phyloP scores from a whole-genome alignment of 2,797 vertebrate species.

The Phoeniculus purpureus region DNA sequence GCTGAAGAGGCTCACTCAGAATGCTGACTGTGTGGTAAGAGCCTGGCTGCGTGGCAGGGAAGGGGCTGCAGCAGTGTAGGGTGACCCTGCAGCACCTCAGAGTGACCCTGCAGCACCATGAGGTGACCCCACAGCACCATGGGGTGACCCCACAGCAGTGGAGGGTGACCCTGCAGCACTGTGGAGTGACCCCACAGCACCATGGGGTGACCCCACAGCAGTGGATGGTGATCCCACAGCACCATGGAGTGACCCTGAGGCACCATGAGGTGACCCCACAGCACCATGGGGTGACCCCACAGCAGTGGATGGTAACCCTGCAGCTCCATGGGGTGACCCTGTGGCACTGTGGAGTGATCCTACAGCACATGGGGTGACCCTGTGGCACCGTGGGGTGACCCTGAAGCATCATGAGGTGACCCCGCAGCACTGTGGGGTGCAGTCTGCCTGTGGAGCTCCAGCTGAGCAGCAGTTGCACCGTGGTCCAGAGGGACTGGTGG shows the following conservation, averaged over 20 bases:
- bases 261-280: not conserved
- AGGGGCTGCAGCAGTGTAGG: too few relatives aligned
- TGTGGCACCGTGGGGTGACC: too few relatives aligned
- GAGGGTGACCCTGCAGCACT: not conserved
- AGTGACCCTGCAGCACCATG: fast-evolving
- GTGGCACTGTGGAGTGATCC: fast-evolving
- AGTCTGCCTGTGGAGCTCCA: fast-evolving
- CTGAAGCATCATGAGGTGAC: not conserved
- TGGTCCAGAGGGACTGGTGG: fast-evolving
- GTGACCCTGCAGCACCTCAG: fast-evolving
- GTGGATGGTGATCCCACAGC: not conserved
- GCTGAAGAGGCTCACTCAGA: slow-evolving; percentile 95
- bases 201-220: fast-evolving
- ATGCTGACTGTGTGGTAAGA: slow-evolving; percentile 95
- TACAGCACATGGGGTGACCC: fast-evolving
- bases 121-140: fast-evolving
- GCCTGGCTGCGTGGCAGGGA: not conserved
- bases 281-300: fast-evolving
- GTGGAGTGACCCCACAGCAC: fast-evolving
- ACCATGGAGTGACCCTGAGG: fast-evolving
- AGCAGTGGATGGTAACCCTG: not conserved
- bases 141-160: fast-evolving
- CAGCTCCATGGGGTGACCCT: fast-evolving
- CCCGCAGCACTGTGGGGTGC: fast-evolving
- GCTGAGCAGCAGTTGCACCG: fast-evolving